A percentile compares a stretch with the other conserved stretches of the same genome.
Evolutionary conservation across 2,113 vertebrate species (phyloP).

Genomic region (Pseudopipra pipra): DNA sequence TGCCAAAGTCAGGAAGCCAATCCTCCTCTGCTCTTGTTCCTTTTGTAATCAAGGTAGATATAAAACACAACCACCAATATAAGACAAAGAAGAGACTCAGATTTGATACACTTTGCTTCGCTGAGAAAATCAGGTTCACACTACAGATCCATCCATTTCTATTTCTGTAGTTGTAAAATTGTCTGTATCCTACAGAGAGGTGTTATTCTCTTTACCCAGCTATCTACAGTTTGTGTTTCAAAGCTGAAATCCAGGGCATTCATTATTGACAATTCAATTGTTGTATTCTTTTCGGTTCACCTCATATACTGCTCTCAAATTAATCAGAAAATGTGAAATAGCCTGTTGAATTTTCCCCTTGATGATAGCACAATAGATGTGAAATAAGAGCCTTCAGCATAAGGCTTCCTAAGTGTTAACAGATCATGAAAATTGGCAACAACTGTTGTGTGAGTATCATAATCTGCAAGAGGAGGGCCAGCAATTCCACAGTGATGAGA

Average conservation of each 20-base stretch:
- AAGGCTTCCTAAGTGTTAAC: constrained; percentile 72
- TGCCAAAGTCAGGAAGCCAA: background rate
- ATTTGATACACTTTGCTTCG: background rate
- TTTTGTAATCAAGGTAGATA: background rate
- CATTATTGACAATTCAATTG: constrained; percentile 27
- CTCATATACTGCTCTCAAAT: constrained; percentile 32
- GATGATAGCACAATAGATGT: constrained; percentile 52
- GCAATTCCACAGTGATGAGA: constrained; percentile 75
- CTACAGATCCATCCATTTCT: background rate
- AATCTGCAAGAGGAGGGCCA: constrained; percentile 58
- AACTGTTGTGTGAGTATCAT: constrained; percentile 69
- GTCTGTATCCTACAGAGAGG: background rate
- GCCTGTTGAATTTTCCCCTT: constrained; percentile 46
- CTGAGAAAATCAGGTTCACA: background rate
- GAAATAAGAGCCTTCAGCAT: constrained; percentile 58
- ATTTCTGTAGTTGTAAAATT: background rate
- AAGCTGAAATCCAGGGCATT: constrained; percentile 50
- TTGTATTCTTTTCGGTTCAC: constrained; percentile 14
- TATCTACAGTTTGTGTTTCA: background rate
- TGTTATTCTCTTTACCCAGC: background rate
- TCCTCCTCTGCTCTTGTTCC: background rate
- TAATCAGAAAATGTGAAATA: constrained; percentile 31
- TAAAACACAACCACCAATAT: background rate
- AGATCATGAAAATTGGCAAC: constrained; percentile 75
- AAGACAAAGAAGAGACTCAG: background rate